These are phyloP conservation scores for Clytia hemisphaerica DNA, from an alignment of 30 jellyfish, hydroid and myxozoan species.

Conservation along the genomic window DNA sequence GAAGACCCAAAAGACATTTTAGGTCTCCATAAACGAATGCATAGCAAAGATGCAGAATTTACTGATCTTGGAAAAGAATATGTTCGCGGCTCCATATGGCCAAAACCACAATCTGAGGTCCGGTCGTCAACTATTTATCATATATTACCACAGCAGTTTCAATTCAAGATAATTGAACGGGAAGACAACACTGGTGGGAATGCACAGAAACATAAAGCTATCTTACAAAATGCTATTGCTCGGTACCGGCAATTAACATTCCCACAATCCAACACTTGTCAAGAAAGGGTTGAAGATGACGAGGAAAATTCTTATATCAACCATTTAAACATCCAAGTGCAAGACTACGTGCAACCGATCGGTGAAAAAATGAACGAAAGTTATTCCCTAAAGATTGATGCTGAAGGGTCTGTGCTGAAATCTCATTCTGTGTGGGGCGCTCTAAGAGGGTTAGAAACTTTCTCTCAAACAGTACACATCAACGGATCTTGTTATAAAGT, in stretches of 20 bases:
- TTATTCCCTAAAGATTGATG: constrained; percentile 39
- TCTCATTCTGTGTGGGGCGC: constrained; percentile 86
- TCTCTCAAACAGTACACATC: constrained; percentile 59
- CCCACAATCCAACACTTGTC: constrained; percentile 37
- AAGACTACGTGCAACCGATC: constrained; percentile 5
- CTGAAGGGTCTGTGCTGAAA: constrained; percentile 35
- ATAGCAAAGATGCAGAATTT: constrained; percentile 11
- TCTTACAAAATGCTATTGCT: constrained; percentile 36
- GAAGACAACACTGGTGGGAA: not conserved
- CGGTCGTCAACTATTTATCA: constrained; percentile 15
- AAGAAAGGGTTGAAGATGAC: not conserved
- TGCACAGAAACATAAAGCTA: not conserved
- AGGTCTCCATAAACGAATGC: not conserved
- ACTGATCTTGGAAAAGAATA: constrained; percentile 35
- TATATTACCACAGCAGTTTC: constrained; percentile 28
- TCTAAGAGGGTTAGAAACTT: constrained; percentile 74
- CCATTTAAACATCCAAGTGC: constrained; percentile 17
- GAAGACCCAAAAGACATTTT: constrained; percentile 32
- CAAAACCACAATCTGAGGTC: constrained; percentile 60
- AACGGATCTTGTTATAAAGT: constrained; percentile 50
- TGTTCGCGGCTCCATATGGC: constrained; percentile 56
- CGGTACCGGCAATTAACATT: constrained; percentile 44
- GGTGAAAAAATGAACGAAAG: constrained; percentile 46
- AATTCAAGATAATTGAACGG: constrained; percentile 16
- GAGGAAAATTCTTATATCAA: not conserved